Conservation (phyloP, 1,140 invertebrate species). For the Asobara japonica region DNA sequence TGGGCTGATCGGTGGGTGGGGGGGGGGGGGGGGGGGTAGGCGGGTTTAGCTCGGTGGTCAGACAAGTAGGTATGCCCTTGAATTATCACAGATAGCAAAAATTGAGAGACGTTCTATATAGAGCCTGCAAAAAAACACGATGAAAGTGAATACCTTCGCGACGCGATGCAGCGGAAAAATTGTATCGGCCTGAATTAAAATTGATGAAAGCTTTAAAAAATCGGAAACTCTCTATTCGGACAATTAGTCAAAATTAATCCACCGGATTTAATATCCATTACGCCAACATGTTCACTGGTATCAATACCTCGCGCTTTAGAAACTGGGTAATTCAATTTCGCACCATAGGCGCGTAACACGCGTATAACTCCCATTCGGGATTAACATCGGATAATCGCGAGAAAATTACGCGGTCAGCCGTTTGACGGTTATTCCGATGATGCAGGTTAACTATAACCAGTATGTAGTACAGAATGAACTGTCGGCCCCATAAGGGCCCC, state of each 20-base stretch:
- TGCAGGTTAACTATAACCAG: slow-evolving; percentile 4
- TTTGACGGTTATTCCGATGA: slow-evolving; percentile 13
- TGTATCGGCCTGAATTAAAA: no score
- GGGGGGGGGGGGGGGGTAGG: no score
- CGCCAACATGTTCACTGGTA: background rate
- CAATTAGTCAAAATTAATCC: background rate
- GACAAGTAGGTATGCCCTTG: no score
- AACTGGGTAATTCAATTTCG: slow-evolving; percentile 11
- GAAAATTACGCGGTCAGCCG: slow-evolving; percentile 14
- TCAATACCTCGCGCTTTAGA: background rate
- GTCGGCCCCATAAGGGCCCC: background rate
- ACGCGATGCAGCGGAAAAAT: no score
- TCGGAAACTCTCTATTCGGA: background rate
- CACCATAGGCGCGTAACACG: background rate
- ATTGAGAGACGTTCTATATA: no score
- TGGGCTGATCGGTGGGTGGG: no score
- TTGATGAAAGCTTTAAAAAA: no score
- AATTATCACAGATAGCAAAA: no score
- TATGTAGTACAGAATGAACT: background rate
- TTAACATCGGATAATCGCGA: slow-evolving; percentile 9
- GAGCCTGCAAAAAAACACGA: no score
- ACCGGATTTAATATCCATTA: background rate
- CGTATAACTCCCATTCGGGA: slow-evolving; percentile 2
- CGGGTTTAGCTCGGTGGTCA: no score
- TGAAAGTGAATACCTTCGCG: no score